phyloP scores from a whole-genome alignment of 2,113 vertebrate species.

The Cnemophilus loriae region DNA sequence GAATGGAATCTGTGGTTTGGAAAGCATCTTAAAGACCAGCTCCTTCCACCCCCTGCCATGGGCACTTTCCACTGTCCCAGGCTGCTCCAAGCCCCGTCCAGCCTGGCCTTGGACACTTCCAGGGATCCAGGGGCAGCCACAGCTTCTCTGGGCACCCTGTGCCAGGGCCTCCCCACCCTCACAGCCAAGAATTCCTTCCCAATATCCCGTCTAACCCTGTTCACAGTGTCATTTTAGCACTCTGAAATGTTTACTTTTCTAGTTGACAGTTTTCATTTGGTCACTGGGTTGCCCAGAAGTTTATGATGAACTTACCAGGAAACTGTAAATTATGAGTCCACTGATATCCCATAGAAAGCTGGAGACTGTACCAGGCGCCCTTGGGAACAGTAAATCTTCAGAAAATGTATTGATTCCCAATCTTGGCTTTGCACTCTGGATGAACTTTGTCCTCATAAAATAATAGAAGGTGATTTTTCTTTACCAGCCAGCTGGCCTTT shows the following conservation, averaged over 20 bases:
- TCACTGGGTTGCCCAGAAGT: neutral
- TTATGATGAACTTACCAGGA: neutral
- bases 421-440: slow-evolving; percentile 38
- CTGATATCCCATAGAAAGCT: neutral
- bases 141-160: neutral
- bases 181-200: neutral
- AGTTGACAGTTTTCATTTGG: neutral
- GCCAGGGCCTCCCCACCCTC: neutral
- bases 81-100: fast-evolving
- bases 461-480: slow-evolving; percentile 46
- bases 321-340: neutral
- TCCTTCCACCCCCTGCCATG: neutral
- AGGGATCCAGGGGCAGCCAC: neutral
- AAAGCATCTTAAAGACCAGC: neutral
- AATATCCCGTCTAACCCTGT: neutral
- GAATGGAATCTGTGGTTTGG: neutral
- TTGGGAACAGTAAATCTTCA: slow-evolving; percentile 14
- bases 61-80: neutral
- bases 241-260: neutral
- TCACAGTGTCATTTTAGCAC: neutral
- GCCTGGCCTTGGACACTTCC: fast-evolving
- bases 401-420: slow-evolving; percentile 37
- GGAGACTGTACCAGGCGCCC: neutral
- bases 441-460: slow-evolving; percentile 55
- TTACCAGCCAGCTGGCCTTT: slow-evolving; percentile 51